Percentiles rank a stretch among this genome's conserved stretches.
These are phyloP conservation scores for Phodopus roborovskii DNA, from an alignment of 2,113 vertebrate species.

Conservation along the genomic window DNA sequence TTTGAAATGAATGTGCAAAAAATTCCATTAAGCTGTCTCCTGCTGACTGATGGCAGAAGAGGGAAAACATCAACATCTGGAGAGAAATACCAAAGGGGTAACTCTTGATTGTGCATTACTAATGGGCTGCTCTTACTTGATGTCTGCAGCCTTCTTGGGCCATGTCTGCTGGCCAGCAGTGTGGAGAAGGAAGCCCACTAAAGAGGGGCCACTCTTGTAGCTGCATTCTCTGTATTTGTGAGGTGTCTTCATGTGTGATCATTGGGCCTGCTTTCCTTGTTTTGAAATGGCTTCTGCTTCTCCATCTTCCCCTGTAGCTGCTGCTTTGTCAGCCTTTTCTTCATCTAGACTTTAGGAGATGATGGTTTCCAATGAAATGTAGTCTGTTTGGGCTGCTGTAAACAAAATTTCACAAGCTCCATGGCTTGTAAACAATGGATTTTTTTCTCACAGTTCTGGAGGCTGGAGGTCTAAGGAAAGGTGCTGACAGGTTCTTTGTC, in stretches of 20 bases:
- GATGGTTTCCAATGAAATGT: not conserved
- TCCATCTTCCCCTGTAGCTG: rapidly evolving
- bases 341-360: not conserved
- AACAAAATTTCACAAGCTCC: not conserved
- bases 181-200: not conserved
- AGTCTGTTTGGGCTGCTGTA: not conserved
- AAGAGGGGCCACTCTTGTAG: not conserved
- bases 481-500: no score
- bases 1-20: not conserved
- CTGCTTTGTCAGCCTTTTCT: not conserved
- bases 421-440: not conserved
- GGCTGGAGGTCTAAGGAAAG: not conserved
- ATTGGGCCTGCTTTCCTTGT: not conserved
- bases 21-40: not conserved
- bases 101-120: not conserved
- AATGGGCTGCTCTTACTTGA: not conserved
- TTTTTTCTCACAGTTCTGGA: not conserved
- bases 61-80: not conserved
- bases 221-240: not conserved
- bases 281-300: not conserved
- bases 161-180: not conserved
- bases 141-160: not conserved
- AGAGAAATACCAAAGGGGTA: not conserved
- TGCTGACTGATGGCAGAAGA: not conserved
- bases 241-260: rapidly evolving